These are phyloP conservation scores for Maniola hyperantus DNA, from an alignment of 2,888 invertebrate species.

Conservation along the genomic window DNA sequence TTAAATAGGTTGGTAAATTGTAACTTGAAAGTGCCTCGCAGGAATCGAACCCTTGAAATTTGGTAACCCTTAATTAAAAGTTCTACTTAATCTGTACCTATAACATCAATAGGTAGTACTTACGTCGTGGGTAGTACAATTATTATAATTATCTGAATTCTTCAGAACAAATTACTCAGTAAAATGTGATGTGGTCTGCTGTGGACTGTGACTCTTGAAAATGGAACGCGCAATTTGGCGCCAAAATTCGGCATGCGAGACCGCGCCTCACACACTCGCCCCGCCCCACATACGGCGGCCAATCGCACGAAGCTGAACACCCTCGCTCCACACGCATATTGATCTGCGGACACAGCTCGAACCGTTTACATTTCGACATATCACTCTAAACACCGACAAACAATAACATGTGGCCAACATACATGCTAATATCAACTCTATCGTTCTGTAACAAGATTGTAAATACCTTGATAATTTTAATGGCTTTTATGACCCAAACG, in stretches of 20 bases:
- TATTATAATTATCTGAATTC: background rate
- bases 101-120: no score
- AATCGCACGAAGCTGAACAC: slow-evolving; percentile 76
- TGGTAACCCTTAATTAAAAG: background rate
- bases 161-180: slow-evolving; percentile 9
- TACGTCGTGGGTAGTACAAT: no score
- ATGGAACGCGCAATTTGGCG: slow-evolving; percentile 68
- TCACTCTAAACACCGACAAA: slow-evolving; percentile 81
- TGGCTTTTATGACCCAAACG: slow-evolving; percentile 47
- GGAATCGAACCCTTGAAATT: background rate
- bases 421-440: slow-evolving; percentile 49
- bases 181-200: slow-evolving; percentile 2
- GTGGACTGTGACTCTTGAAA: slow-evolving; percentile 52
- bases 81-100: no score
- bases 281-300: slow-evolving; percentile 76
- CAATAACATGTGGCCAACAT: slow-evolving; percentile 67
- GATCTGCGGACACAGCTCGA: slow-evolving; percentile 80
- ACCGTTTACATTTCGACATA: slow-evolving; percentile 82
- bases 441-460: fast-evolving
- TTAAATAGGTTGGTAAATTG: no score
- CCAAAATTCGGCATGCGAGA: slow-evolving; percentile 66
- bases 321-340: slow-evolving; percentile 81
- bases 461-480: slow-evolving; percentile 34
- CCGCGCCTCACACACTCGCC: slow-evolving; percentile 71
- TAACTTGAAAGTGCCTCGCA: no score